Conservation (phyloP, 2,797 vertebrate species). For the Lagocephalus sceleratus region DNA sequence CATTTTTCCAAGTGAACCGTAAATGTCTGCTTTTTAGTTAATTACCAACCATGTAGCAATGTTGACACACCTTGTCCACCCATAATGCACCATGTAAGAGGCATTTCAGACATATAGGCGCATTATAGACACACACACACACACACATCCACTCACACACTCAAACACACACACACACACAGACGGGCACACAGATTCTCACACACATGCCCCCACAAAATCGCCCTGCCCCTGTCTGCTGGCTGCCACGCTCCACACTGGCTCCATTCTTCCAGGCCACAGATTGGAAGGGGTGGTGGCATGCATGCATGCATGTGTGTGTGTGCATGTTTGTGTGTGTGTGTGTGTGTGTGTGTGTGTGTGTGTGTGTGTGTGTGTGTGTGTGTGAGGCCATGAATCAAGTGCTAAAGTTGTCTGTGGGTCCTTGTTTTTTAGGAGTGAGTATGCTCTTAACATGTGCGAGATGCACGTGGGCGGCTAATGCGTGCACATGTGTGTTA, state of each 20-base stretch:
- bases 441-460: slow-evolving; percentile 36
- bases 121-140: slow-evolving; percentile 27
- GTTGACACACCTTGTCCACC: no score
- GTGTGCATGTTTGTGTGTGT: slow-evolving; percentile 30
- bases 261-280: slow-evolving; percentile 71
- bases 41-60: no score
- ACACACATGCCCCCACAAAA: slow-evolving; percentile 56
- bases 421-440: slow-evolving; percentile 33
- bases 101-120: slow-evolving; percentile 69
- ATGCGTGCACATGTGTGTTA: slow-evolving; percentile 45
- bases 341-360: slow-evolving; percentile 28
- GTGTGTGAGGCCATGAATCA: slow-evolving; percentile 26
- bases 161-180: slow-evolving; percentile 51
- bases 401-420: slow-evolving; percentile 40
- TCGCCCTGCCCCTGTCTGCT: slow-evolving; percentile 65
- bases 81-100: slow-evolving; percentile 1
- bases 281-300: slow-evolving; percentile 47
- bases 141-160: slow-evolving; percentile 35
- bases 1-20: no score
- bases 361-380: slow-evolving; percentile 7
- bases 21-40: no score
- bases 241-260: slow-evolving; percentile 65
- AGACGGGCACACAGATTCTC: slow-evolving; percentile 32
- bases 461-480: slow-evolving; percentile 20
- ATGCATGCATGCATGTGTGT: slow-evolving; percentile 44